Conservation (phyloP, 2,113 vertebrate species). For the Anguilla japonica region DNA sequence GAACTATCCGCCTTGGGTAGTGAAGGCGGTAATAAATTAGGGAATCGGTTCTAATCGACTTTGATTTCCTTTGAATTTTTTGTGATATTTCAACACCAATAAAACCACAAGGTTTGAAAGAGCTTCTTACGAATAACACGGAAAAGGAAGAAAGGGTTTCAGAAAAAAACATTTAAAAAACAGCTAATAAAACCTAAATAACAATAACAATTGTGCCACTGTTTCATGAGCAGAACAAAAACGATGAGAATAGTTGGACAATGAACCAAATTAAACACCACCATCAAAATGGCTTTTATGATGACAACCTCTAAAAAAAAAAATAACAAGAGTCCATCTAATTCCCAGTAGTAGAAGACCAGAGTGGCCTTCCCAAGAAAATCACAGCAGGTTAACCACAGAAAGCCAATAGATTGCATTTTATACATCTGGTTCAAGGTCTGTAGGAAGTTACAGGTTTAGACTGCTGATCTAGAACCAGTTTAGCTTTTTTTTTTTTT, state of each 20-base stretch:
- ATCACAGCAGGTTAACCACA: conserved; percentile 22
- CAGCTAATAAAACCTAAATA: not conserved
- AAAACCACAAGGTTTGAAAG: not conserved
- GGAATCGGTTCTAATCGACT: not conserved
- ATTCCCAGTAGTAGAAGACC: not conserved
- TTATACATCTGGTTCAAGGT: conserved; percentile 48
- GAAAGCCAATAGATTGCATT: conserved; percentile 21
- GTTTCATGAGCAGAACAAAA: not conserved
- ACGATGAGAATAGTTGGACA: not conserved
- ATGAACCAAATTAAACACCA: not conserved
- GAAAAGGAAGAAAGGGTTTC: not conserved
- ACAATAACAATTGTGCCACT: not conserved
- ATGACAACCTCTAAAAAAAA: not conserved
- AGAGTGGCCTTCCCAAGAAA: not conserved
- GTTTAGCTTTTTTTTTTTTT: not conserved
- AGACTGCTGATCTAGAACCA: not conserved
- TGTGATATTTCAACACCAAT: not conserved
- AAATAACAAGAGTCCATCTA: not conserved
- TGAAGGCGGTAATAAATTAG: conserved; percentile 5
- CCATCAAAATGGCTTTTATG: not conserved
- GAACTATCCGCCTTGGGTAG: not conserved
- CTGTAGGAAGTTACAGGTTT: too few relatives aligned
- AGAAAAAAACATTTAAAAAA: not conserved
- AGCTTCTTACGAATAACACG: not conserved
- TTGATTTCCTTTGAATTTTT: not conserved